phyloP scores from a whole-genome alignment of 1,140 invertebrate species.

The Drosophila lini region DNA sequence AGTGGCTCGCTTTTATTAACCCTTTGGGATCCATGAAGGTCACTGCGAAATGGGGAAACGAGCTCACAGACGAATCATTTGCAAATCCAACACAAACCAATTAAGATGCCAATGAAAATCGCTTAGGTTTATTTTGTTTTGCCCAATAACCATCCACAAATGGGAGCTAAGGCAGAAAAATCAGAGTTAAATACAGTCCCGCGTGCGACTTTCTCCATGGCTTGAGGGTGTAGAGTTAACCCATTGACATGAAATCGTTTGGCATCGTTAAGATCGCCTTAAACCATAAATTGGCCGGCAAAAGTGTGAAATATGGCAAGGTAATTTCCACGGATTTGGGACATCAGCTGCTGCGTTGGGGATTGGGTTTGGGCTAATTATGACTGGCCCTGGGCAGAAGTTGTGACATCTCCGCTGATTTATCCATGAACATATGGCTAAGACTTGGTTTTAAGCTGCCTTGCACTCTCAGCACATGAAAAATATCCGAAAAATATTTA shows the following conservation, averaged over 20 bases:
- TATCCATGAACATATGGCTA: slow-evolving; percentile 22
- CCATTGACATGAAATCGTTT: slow-evolving; percentile 68
- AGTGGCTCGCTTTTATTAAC: slow-evolving; percentile 12
- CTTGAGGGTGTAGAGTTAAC: slow-evolving; percentile 67
- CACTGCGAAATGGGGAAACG: slow-evolving; percentile 32
- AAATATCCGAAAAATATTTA: slow-evolving; percentile 23
- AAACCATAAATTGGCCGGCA: slow-evolving; percentile 64
- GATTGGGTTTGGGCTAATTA: slow-evolving; percentile 45
- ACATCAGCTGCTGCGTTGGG: slow-evolving; percentile 30
- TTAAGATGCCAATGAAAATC: slow-evolving; percentile 58
- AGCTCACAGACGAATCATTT: slow-evolving; percentile 17
- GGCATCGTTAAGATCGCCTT: slow-evolving; percentile 65
- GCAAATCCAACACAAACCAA: slow-evolving; percentile 34
- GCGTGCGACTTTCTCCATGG: slow-evolving; percentile 64
- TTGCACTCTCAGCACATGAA: slow-evolving; percentile 42
- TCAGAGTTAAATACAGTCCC: slow-evolving; percentile 20
- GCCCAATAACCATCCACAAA: slow-evolving; percentile 46
- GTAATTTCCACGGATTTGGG: slow-evolving; percentile 56
- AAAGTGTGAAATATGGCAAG: slow-evolving; percentile 78
- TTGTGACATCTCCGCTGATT: slow-evolving; percentile 62
- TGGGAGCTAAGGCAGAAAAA: slow-evolving; percentile 2
- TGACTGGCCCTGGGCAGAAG: slow-evolving; percentile 53
- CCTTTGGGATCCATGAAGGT: slow-evolving; percentile 35
- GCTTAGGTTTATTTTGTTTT: slow-evolving; percentile 40
- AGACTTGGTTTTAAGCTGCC: slow-evolving; percentile 28